Evolutionary conservation across 2,797 vertebrate species (phyloP), one percentile per base, ranked within the genome.

Genomic region (Anguilla pacifica): DNA sequence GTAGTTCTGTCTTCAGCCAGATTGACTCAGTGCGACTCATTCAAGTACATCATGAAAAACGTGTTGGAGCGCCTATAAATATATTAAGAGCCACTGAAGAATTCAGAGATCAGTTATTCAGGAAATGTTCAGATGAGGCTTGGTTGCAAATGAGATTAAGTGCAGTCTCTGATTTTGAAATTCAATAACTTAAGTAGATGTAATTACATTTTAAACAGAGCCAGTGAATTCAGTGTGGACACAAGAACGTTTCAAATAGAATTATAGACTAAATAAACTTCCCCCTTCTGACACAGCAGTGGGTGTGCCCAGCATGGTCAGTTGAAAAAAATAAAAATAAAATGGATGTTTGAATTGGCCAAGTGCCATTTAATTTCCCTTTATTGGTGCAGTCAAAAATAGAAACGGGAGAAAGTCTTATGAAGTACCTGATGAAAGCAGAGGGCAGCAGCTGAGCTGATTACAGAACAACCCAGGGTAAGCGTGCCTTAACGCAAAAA

Each of bases 211-310:
- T 74, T 22, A 4, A 31, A 15, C 28, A 11, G 70, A 39, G 70
- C 11, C 70, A 74, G 35, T 74, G 3, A 3, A 74, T 74, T 74
- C 31, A 74, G 31, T 74, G 70, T 74, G 70, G 70, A 74, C 70
- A 74, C 70, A 35, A 74, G n/a, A 70, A 74, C 31, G 13, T 74
- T 13, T 74, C 11, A 11, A 31, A 74, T 13, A n/a, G 61, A 39
- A 74, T 74, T 74, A 74, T 35, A 74, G 13, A 31, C 28, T 74
- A 74, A 74, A 74, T 74, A 74, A 10, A 74, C 70, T 31, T 74
- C 70, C 70, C 28, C 31, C 31, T 17, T 35, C 13, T 74, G 28
- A 74, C 31, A 70, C 22, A 67, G 25, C 64, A 70, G 64, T 70
- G 64, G 64, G 64, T 70, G 64, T 28, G n/a, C 64, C 64, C 3